Percentiles rank a stretch among this genome's conserved stretches.
Evolutionary conservation across 2,888 invertebrate genomes (phyloP).

Genomic region (Theretra japonica): DNA sequence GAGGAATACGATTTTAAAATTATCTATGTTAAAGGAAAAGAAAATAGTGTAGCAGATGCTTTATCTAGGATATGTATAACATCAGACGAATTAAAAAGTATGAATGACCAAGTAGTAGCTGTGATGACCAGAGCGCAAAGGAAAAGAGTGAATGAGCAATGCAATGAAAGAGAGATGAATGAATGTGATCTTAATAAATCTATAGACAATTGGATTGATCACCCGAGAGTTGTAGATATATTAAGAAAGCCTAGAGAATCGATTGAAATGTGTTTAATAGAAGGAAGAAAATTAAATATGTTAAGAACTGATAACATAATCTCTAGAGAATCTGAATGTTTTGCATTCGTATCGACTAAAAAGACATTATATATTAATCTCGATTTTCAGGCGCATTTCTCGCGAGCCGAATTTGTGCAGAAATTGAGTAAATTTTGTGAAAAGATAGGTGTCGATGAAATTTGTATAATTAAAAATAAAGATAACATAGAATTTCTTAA

Average conservation of each 20-base stretch:
- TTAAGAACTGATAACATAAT: neutral
- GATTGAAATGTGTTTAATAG: constrained; percentile 32
- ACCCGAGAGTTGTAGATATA: constrained; percentile 38
- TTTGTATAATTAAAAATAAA: constrained; percentile 27
- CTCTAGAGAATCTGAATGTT: neutral
- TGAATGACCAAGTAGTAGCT: neutral
- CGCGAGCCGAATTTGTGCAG: neutral
- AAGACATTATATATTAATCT: neutral
- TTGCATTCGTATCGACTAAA: neutral
- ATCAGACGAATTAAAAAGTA: neutral
- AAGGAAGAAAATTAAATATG: constrained; percentile 2
- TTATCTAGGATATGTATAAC: neutral
- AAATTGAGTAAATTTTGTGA: neutral
- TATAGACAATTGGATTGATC: constrained; percentile 36
- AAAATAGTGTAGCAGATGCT: neutral
- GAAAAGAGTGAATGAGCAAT: neutral
- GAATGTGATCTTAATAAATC: constrained; percentile 28
- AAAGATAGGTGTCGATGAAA: neutral
- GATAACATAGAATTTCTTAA: constrained; percentile 37
- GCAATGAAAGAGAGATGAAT: constrained; percentile 4
- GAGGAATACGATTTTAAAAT: constrained; percentile 33
- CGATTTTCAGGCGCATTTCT: neutral
- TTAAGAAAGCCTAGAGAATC: constrained; percentile 36
- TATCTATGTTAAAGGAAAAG: neutral
- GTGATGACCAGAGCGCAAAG: neutral